Evolutionary conservation across 2,888 invertebrate species (phyloP).

Genomic region (Spodoptera littoralis): DNA sequence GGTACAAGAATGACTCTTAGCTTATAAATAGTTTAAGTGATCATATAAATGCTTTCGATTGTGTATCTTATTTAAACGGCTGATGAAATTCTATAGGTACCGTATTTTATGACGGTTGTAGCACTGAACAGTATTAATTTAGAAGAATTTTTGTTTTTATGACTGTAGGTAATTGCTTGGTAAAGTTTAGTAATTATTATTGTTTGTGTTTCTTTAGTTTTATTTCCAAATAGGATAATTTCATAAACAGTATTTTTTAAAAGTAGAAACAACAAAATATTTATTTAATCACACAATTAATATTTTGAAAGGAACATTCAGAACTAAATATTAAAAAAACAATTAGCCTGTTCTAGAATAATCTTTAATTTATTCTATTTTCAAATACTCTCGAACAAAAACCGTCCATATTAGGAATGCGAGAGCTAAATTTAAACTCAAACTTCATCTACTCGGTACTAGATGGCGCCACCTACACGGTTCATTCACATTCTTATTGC

Average conservation of each 20-base stretch:
- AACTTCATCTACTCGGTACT: conserved; percentile 59
- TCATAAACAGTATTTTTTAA: too few relatives aligned
- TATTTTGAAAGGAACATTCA: too few relatives aligned
- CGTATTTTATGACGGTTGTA: too few relatives aligned
- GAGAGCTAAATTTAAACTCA: not conserved
- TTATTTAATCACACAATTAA: too few relatives aligned
- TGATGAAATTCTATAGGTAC: not conserved
- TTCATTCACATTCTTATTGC: conserved; percentile 22
- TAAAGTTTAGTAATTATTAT: too few relatives aligned
- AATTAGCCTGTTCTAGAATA: not conserved
- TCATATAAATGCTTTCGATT: conserved; percentile 45
- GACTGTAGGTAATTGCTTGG: too few relatives aligned
- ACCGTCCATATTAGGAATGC: not conserved
- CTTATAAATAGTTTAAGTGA: conserved; percentile 51
- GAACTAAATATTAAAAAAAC: too few relatives aligned
- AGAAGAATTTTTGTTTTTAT: too few relatives aligned
- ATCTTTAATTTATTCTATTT: not conserved
- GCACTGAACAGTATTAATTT: too few relatives aligned
- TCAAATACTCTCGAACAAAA: not conserved
- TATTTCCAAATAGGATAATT: too few relatives aligned
- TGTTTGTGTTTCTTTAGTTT: too few relatives aligned
- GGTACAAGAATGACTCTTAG: conserved; percentile 44
- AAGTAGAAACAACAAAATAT: not conserved
- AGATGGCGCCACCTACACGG: conserved; percentile 67
- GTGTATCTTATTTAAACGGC: conserved; percentile 24